Base-by-base conservation (phyloP, 2,113 vertebrate species). In the Tachuris rubrigastra region DNA sequence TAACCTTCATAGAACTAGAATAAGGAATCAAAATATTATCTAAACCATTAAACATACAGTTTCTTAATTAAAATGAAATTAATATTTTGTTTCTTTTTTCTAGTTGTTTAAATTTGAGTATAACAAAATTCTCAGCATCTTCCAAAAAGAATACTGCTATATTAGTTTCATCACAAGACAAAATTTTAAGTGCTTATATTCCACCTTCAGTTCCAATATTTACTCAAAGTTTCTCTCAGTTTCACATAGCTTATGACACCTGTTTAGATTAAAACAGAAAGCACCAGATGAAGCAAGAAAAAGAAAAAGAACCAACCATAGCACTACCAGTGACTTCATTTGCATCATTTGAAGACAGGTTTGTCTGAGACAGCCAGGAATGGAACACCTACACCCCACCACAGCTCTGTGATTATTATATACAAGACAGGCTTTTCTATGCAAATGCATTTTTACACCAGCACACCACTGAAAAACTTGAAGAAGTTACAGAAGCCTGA, bases 1-100 rank as follows among this genome's bases (percentile, higher is more conserved):
- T 99, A 99, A n/a, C 99, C 99, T 98, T 99, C 99, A 77, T 99
- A 99, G 95, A 99, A 99, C 99, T 99, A 88, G 41, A 72, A 91
- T 25, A 5, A n/a, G 19, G 96, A 93, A 91, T 12, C 37, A 74
- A 60, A 63, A 72, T 7, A 41, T 30, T 53, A 76, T 15, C 56
- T 50, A 33, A 46, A 56, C 22, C 25, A 47, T 63, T n/a, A 42
- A 56, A 59, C 5, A 28, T 41, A 37, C 6, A 39, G 9, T 42
- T 66, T 58, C 17, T 73, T 50, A 13, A 33, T 62, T 76, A 47
- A 91, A 83, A 39, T 33, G 2, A 35, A 65, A 42, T 37, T 28
- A 60, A 6, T 21, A 56, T 25, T 78, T 78, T 65, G 9, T 15
- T 50, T 44, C 12, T 52, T n/a, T 66, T 63, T 77, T 39, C 66